Percentiles rank a stretch among this genome's conserved stretches.
Conservation (phyloP, 2,797 vertebrate species). For the Coluber constrictor region DNA sequence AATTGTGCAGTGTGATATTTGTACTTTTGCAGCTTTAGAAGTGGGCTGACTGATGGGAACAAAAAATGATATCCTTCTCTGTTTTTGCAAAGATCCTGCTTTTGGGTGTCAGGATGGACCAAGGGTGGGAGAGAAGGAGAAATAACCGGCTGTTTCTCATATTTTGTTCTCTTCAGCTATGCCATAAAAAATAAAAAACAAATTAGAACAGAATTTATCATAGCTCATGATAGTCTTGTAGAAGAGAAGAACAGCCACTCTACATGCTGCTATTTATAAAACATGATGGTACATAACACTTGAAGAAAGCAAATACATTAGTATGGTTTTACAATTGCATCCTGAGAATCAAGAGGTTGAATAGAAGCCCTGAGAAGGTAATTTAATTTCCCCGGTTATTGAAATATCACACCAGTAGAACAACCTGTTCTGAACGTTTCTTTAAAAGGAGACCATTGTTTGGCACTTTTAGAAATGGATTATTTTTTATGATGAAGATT, state of each 20-base stretch:
- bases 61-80: background rate
- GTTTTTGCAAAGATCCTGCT: background rate
- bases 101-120: background rate
- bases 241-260: background rate
- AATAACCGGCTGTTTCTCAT: background rate
- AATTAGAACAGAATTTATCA: conserved; percentile 4
- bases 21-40: background rate
- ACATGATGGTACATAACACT: background rate
- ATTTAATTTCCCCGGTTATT: conserved; percentile 30
- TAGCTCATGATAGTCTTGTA: background rate
- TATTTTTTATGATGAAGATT: background rate
- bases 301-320: conserved; percentile 23
- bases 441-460: background rate
- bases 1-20: background rate
- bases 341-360: conserved; percentile 2
- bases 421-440: background rate
- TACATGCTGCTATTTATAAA: conserved; percentile 21
- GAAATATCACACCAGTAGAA: background rate
- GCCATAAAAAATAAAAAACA: background rate
- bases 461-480: background rate
- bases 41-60: background rate
- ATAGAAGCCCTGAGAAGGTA: conserved; percentile 14
- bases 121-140: background rate
- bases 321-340: conserved; percentile 11
- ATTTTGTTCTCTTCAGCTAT: background rate